Evolutionary conservation across 2,113 vertebrate species (phyloP), one percentile per base, ranked within the genome.

Genomic region (Tamias sibiricus): DNA sequence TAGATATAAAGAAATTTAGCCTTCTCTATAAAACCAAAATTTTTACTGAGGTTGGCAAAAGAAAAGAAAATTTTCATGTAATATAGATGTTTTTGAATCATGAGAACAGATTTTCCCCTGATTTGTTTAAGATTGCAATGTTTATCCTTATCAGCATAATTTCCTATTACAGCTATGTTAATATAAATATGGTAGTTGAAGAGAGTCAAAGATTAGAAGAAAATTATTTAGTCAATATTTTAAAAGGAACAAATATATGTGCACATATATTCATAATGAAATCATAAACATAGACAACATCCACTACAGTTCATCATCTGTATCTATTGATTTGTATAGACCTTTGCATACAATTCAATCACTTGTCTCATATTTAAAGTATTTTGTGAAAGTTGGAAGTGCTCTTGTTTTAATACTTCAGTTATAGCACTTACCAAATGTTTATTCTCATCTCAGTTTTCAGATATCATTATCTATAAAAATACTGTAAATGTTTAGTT

Each of bases 1-100:
- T n/a, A 75, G 30, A 44, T 87, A 42, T 52, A n/a, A 75, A 84
- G 28, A 75, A 79, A 87, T 35, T 64, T 79, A 44, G 1, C 10
- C 37, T 30, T 37, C 44, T 96, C 22, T 89, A 81, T 42, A 57
- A 89, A 94, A 42, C 69, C 6, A 85, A 91, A 80, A 32, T 94
- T 72, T 87, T 42, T 42, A 76, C 40, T 54, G 8, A 16, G 17
- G 22, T 79, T 28, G 54, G 17, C 10, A 94, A 89, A 26, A 35
- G 24, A 62, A 12, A 76, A 87, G 1, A 11, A 62, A 89, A 84
- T 37, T 52, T 47, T 62, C 66, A 37, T 22, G 13, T 49, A 40
- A 19, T 1, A 69, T 40, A 59, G 4, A 30, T 47, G 19, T 19
- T 75, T 93, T 85, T 35, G 49, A 64, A 91, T 69, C 20, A 49